These are phyloP conservation scores for Xenopus laevis DNA, from an alignment of 2,113 vertebrate species.

Conservation along the genomic window DNA sequence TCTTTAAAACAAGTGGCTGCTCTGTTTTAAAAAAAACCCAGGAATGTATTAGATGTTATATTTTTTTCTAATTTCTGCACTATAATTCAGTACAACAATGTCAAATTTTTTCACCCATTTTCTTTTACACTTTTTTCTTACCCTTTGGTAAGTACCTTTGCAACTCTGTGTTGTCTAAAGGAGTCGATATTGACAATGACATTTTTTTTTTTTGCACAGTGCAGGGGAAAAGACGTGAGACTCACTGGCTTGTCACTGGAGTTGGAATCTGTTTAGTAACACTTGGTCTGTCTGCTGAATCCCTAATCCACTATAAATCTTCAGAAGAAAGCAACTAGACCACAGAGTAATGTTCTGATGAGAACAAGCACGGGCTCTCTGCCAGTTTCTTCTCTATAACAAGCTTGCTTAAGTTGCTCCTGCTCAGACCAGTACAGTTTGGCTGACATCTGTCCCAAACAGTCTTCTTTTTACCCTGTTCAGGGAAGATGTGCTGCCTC, in stretches of 20 bases:
- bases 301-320: conserved; percentile 8
- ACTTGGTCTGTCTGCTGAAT: neutral
- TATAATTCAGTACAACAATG: neutral
- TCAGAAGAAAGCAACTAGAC: conserved; percentile 8
- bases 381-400: conserved; percentile 2
- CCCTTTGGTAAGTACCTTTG: neutral
- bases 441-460: neutral
- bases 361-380: neutral
- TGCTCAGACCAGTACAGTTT: conserved; percentile 6
- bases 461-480: neutral
- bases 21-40: no score
- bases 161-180: neutral
- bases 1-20: no score
- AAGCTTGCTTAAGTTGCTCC: neutral
- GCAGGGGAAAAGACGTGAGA: neutral
- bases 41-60: no score
- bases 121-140: neutral
- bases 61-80: no score
- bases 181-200: neutral
- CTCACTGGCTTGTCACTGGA: neutral
- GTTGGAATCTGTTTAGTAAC: neutral
- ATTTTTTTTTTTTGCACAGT: neutral
- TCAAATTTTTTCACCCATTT: neutral
- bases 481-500: neutral
- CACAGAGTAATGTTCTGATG: neutral